Percentiles rank a stretch among this genome's conserved stretches.
Conservation (phyloP, 2,113 vertebrate genomes). For the Myotis yumanensis region DNA sequence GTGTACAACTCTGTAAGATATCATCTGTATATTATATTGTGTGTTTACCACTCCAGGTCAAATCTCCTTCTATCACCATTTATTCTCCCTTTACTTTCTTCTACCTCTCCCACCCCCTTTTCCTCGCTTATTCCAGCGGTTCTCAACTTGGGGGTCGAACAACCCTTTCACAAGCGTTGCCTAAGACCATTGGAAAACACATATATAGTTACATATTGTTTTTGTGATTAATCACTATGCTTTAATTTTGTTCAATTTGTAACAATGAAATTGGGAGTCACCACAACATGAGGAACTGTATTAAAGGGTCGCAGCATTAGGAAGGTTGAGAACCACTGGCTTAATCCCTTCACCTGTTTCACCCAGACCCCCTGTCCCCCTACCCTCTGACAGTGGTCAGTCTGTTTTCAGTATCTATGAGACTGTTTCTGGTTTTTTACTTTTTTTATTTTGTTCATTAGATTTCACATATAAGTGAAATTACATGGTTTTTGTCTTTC, state of each 20-base stretch:
- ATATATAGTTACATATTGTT: too few species aligned
- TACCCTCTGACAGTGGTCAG: not conserved
- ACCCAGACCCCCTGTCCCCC: not conserved
- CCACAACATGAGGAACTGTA: too few species aligned
- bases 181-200: too few species aligned
- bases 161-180: too few species aligned
- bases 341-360: not conserved
- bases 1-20: not conserved
- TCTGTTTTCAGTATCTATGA: not conserved
- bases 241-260: too few species aligned
- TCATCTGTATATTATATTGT: not conserved
- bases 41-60: not conserved
- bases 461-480: not conserved
- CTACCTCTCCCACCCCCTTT: not conserved
- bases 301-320: too few species aligned
- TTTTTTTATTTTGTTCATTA: not conserved
- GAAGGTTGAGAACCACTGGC: too few species aligned
- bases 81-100: not conserved
- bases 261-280: too few species aligned
- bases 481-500: not conserved
- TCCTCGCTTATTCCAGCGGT: too few species aligned
- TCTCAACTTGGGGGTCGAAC: too few species aligned
- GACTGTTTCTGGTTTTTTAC: not conserved
- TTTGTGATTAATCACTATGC: too few species aligned
- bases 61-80: not conserved